phyloP scores from a whole-genome alignment of 2,113 vertebrate species.

The Zeus faber region DNA sequence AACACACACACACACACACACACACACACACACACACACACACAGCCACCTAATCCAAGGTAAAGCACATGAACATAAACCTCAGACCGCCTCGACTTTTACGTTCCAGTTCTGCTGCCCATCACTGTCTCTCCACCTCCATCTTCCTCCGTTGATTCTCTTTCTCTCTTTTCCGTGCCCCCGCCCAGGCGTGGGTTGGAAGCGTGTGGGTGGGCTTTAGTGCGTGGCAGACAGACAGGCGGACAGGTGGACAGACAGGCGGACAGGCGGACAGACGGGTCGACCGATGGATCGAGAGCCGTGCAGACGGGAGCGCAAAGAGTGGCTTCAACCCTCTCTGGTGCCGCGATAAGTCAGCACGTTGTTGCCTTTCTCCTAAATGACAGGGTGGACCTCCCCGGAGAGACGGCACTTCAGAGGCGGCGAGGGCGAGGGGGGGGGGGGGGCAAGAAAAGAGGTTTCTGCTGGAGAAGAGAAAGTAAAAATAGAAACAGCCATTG shows the following conservation, averaged over 20 bases:
- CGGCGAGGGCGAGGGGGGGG: slow-evolving; percentile 6
- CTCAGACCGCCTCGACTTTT: not conserved
- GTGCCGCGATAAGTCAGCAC: slow-evolving; percentile 66
- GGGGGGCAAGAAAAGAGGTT: slow-evolving; percentile 8
- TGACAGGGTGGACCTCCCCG: slow-evolving; percentile 51
- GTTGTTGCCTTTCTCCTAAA: slow-evolving; percentile 56
- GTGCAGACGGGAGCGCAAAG: not conserved
- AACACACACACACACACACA: not conserved
- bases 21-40: slow-evolving; percentile 5
- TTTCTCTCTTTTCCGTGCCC: not conserved
- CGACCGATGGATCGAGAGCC: not conserved
- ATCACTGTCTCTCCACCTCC: too few relatives aligned
- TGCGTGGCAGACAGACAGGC: too few relatives aligned
- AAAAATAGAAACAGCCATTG: slow-evolving; percentile 57
- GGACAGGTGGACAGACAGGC: not conserved
- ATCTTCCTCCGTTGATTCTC: not conserved
- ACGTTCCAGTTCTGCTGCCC: too few relatives aligned
- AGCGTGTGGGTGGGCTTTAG: slow-evolving; percentile 22
- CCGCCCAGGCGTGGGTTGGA: slow-evolving; percentile 13
- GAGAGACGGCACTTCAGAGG: slow-evolving; percentile 23
- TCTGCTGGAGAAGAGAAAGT: slow-evolving; percentile 45
- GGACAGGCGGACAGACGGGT: not conserved
- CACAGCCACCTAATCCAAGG: too few relatives aligned
- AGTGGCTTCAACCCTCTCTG: slow-evolving; percentile 45
- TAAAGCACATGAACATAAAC: too few relatives aligned